A percentile compares a stretch with the other conserved stretches of the same genome.
phyloP scores from a whole-genome alignment of 2,797 vertebrate genomes.

The Channallabes apus region DNA sequence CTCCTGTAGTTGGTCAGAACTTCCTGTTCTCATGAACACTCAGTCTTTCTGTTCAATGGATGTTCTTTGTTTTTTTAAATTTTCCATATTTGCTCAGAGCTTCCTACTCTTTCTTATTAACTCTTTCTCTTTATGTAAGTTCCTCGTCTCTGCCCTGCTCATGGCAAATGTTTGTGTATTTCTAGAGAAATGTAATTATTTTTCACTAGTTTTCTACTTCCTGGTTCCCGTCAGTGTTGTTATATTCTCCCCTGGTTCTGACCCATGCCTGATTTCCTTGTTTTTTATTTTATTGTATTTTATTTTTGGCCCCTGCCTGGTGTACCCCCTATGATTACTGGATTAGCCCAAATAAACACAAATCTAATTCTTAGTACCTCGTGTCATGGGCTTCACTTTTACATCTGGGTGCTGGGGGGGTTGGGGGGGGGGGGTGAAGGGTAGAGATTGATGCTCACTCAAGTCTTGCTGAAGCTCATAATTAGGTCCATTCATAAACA shows the following conservation, averaged over 20 bases:
- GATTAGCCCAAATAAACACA: conserved; percentile 29
- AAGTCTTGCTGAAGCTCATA: conserved; percentile 15
- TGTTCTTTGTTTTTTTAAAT: neutral
- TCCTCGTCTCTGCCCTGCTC: neutral
- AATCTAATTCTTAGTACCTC: conserved; percentile 17
- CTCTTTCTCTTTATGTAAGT: neutral
- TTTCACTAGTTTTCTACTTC: conserved; percentile 16
- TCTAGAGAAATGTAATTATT: conserved; percentile 5
- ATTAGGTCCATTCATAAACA: neutral
- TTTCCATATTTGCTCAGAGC: conserved; percentile 13
- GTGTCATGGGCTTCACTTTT: neutral
- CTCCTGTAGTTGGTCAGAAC: neutral
- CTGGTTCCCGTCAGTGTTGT: neutral
- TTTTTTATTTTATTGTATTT: neutral
- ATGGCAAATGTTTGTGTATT: neutral
- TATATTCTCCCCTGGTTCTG: neutral
- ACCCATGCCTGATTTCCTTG: conserved; percentile 17
- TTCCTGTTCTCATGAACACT: conserved; percentile 10
- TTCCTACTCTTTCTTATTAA: conserved; percentile 11
- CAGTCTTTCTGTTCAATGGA: neutral
- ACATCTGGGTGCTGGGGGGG: neutral
- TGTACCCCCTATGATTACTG: conserved; percentile 22
- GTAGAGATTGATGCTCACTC: neutral
- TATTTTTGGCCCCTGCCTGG: conserved; percentile 5
- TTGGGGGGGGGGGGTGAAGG: too few relatives aligned